These are phyloP conservation scores for Calameuta filiformis DNA, from an alignment of 2,888 invertebrate genomes.

Conservation along the genomic window DNA sequence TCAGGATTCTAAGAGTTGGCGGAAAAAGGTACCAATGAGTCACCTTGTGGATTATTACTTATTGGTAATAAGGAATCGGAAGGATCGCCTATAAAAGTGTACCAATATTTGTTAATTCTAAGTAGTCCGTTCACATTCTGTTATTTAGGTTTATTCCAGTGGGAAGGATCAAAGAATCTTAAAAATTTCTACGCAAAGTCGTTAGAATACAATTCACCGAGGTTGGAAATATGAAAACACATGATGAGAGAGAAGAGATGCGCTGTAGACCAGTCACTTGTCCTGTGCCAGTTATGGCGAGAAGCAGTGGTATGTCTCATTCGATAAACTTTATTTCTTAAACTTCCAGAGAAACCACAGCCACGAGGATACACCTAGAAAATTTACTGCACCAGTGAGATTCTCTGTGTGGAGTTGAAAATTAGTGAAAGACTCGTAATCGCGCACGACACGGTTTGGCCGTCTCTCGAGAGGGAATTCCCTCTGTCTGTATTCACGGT, in stretches of 20 bases:
- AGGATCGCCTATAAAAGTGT: not conserved
- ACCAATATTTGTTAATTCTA: not conserved
- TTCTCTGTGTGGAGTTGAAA: not conserved
- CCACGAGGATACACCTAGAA: not conserved
- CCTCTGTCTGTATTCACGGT: conserved; percentile 61
- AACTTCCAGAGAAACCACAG: not conserved
- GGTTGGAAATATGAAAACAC: conserved; percentile 15
- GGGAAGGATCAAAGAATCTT: not conserved
- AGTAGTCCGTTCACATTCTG: not conserved
- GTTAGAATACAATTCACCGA: not conserved
- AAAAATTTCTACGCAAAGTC: not conserved
- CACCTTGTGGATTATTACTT: not conserved
- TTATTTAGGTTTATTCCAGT: not conserved
- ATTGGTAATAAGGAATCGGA: not conserved
- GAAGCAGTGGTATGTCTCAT: conserved; percentile 32
- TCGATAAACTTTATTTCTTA: conserved; percentile 1
- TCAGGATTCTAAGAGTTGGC: not conserved
- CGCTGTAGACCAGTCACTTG: conserved; percentile 36
- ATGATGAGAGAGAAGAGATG: conserved; percentile 29
- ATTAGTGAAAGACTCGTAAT: not conserved
- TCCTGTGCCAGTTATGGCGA: conserved; percentile 36
- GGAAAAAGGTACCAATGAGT: not conserved
- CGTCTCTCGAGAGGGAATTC: conserved; percentile 49
- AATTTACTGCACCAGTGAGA: not conserved
- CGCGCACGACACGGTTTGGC: conserved; percentile 25